These are phyloP conservation scores for Pangasius djambal DNA, from an alignment of 2,797 vertebrate species.

Conservation along the genomic window DNA sequence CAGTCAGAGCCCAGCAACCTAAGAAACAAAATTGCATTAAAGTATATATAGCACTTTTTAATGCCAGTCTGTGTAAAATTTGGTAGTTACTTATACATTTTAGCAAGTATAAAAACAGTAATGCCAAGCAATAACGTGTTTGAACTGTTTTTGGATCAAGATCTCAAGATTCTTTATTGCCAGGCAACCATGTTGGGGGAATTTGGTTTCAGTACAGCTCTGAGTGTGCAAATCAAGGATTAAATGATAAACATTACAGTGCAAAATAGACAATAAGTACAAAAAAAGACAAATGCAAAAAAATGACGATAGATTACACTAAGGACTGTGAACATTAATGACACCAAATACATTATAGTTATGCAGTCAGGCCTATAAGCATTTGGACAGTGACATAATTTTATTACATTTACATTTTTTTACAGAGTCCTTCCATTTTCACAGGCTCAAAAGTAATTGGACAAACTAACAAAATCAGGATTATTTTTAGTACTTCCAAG, in stretches of 20 bases:
- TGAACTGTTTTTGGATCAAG: neutral
- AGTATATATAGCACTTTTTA: neutral
- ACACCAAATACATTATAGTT: neutral
- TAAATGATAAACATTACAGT: neutral
- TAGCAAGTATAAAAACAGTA: neutral
- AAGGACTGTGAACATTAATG: neutral
- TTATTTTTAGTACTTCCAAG: no score
- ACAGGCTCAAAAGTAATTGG: no score
- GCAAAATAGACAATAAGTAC: neutral
- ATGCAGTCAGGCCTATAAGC: neutral
- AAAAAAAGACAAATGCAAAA: neutral
- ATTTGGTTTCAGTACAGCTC: neutral
- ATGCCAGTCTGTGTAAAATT: neutral
- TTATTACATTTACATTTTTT: no score
- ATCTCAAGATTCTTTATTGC: slow-evolving; percentile 23
- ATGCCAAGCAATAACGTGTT: neutral
- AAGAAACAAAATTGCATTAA: neutral
- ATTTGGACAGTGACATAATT: no score
- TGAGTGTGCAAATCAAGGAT: neutral
- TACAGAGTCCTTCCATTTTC: no score
- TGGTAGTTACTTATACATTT: neutral
- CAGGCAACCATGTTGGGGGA: slow-evolving; percentile 28
- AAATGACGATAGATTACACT: neutral
- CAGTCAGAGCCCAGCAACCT: neutral
- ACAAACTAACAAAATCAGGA: no score